These are phyloP conservation scores for Volucella inflata DNA, from an alignment of 2,888 invertebrate genomes.

Conservation along the genomic window DNA sequence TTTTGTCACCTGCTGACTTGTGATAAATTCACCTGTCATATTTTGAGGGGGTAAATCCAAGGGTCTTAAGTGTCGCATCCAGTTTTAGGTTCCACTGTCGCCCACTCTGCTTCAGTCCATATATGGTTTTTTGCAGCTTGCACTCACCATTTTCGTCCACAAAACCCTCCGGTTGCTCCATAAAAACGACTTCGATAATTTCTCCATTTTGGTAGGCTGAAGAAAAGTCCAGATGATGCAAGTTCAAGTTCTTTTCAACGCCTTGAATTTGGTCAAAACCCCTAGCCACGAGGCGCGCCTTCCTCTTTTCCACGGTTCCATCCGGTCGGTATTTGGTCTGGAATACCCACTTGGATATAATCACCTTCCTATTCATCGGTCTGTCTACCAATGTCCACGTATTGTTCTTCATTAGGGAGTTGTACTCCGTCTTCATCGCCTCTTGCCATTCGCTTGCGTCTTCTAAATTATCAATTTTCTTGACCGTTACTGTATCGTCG, in stretches of 20 bases:
- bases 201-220: slow-evolving; percentile 33
- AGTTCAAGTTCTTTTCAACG: slow-evolving; percentile 9
- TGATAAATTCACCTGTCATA: slow-evolving; percentile 32
- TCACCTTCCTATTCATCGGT: slow-evolving; percentile 18
- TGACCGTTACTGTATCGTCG: slow-evolving; percentile 23
- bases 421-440: slow-evolving; percentile 24
- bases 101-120: slow-evolving; percentile 43
- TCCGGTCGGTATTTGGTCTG: slow-evolving; percentile 35
- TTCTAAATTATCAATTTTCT: slow-evolving; percentile 17
- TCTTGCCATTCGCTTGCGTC: too few relatives aligned
- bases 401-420: slow-evolving; percentile 27
- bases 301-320: slow-evolving; percentile 19
- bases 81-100: slow-evolving; percentile 39
- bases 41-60: slow-evolving; percentile 35
- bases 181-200: too few relatives aligned
- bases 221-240: slow-evolving; percentile 9
- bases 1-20: slow-evolving; percentile 8
- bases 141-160: slow-evolving; percentile 10
- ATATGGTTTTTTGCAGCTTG: slow-evolving; percentile 31
- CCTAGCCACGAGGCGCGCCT: slow-evolving; percentile 25
- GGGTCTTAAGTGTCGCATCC: slow-evolving; percentile 13
- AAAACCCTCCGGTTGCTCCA: slow-evolving; percentile 42
- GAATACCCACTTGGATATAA: slow-evolving; percentile 37
- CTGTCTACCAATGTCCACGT: slow-evolving; percentile 41
- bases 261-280: too few relatives aligned